Percentiles rank a stretch among this genome's conserved stretches.
Evolutionary conservation across 2,797 vertebrate genomes (phyloP).

Genomic region (Labroides dimidiatus): DNA sequence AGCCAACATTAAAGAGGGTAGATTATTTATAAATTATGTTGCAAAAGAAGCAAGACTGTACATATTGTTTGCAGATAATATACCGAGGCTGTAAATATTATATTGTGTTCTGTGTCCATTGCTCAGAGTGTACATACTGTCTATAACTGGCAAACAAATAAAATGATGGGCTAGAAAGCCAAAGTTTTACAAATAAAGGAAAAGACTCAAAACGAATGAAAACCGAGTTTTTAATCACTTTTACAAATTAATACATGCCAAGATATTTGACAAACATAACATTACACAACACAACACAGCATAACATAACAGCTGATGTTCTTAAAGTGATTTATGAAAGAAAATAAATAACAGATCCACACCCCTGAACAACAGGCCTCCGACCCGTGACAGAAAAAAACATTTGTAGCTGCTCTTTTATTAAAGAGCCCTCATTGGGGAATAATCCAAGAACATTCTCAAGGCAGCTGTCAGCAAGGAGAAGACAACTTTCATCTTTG

Average conservation of each 20-base stretch:
- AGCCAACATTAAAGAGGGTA: constrained; percentile 24
- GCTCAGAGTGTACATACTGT: constrained; percentile 71
- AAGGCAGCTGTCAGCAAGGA: no score
- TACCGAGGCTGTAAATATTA: constrained; percentile 68
- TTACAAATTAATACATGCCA: neutral
- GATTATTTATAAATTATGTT: constrained; percentile 42
- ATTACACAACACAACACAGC: no score
- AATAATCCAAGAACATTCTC: no score
- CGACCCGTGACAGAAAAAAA: no score
- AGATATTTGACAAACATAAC: no score
- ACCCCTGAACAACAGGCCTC: no score
- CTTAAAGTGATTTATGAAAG: no score
- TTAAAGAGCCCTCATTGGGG: no score
- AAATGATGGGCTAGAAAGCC: constrained; percentile 75
- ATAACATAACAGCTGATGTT: neutral
- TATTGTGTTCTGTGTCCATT: constrained; percentile 62
- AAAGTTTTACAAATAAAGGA: constrained; percentile 83
- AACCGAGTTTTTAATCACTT: neutral
- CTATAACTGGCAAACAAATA: constrained; percentile 64
- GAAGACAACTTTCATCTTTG: no score
- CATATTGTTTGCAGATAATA: constrained; percentile 64
- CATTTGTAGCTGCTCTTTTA: no score
- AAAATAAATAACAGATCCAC: no score
- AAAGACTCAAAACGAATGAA: constrained; percentile 26
- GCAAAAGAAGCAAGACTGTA: constrained; percentile 55